A percentile compares a stretch with the other conserved stretches of the same genome.
These are phyloP conservation scores for Thamnophis sirtalis DNA, from an alignment of 2,113 vertebrate genomes.

Conservation along the genomic window DNA sequence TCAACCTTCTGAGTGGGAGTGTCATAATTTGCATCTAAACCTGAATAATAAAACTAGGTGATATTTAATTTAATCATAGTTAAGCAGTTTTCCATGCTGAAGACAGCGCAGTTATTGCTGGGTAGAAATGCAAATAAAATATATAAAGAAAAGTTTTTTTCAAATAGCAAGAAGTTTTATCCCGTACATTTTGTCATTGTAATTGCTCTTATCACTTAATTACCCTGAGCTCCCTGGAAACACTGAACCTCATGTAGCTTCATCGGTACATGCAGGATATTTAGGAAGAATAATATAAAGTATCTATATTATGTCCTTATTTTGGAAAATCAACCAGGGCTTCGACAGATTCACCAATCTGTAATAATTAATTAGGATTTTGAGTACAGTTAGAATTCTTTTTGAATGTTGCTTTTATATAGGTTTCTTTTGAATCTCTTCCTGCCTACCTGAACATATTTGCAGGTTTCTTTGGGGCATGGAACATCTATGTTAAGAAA, in stretches of 20 bases:
- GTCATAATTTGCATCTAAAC: not conserved
- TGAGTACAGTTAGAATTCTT: not conserved
- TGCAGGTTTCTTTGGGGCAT: not conserved
- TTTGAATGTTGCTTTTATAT: not conserved
- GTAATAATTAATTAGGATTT: not conserved
- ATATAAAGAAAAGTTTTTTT: not conserved
- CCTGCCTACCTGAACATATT: not conserved
- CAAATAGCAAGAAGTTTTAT: not conserved
- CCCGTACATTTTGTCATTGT: not conserved
- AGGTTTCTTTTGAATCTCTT: not conserved
- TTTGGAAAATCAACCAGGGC: not conserved
- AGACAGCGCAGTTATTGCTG: not conserved
- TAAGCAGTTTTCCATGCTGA: not conserved
- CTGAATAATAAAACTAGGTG: not conserved
- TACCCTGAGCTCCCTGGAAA: not conserved
- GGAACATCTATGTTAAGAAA: not conserved
- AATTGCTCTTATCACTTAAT: not conserved
- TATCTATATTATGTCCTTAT: not conserved
- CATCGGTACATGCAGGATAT: not conserved
- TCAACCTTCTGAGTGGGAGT: not conserved
- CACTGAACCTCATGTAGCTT: not conserved
- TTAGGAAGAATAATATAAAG: not conserved
- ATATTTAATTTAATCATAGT: not conserved
- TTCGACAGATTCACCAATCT: not conserved
- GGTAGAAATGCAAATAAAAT: not conserved